These are phyloP conservation scores for Thinocorus orbignyianus DNA, from an alignment of 2,113 vertebrate species.

Conservation along the genomic window DNA sequence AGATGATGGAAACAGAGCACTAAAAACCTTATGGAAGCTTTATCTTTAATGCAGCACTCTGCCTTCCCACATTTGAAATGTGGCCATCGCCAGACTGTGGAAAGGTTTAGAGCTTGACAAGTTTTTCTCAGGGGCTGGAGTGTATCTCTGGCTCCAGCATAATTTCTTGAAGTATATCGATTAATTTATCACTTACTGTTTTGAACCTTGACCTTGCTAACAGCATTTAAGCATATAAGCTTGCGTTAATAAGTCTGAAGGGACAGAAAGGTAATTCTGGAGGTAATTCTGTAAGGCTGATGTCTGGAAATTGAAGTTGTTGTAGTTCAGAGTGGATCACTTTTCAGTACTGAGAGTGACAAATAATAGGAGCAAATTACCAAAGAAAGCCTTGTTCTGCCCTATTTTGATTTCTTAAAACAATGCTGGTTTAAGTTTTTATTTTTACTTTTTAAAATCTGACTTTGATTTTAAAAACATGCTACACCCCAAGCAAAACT, in stretches of 20 bases:
- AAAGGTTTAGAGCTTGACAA: neutral
- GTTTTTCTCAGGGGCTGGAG: neutral
- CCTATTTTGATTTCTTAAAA: neutral
- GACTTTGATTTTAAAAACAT: neutral
- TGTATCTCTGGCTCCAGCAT: neutral
- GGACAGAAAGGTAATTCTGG: neutral
- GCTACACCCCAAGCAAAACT: neutral
- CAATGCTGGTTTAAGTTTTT: neutral
- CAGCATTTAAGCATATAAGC: neutral
- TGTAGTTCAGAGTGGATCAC: neutral
- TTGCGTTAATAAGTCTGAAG: neutral
- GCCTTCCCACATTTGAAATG: neutral
- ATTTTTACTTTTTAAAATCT: neutral
- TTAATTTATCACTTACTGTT: neutral
- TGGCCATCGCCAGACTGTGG: neutral
- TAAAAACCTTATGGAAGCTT: neutral
- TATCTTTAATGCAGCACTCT: neutral
- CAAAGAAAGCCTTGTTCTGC: neutral
- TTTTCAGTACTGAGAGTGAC: neutral
- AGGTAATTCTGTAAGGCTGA: neutral
- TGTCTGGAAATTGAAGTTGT: neutral
- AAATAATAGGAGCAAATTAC: neutral
- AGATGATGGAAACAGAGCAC: neutral
- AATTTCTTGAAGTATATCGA: neutral
- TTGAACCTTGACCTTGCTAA: slow-evolving; percentile 1